Evolutionary conservation across 2,113 vertebrate genomes (phyloP), one percentile per base, ranked within the genome.

Genomic region (Hippoglossus stenolepis): DNA sequence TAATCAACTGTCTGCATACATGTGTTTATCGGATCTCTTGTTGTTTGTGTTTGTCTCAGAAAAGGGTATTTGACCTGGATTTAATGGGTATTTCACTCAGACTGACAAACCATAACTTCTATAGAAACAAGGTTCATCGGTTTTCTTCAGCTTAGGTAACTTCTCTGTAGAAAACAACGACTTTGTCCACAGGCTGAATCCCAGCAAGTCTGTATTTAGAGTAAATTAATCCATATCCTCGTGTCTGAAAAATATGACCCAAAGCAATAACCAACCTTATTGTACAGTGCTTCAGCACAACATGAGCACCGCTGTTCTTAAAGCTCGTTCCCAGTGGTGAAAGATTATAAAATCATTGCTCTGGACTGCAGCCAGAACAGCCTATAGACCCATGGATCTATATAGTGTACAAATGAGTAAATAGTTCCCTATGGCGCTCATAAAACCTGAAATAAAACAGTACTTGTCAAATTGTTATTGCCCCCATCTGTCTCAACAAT

Each of bases 231-330:
- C 72, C 53, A 69, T 70, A 70, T 69, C 45, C 28, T 38, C 63
- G 35, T 49, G 14, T 47, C 28, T 63, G 35, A 69, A 62, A 69
- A 2, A 2, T 49, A 35, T 70, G 20, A 47, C 67, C 75, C 66
- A 79, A 70, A 67, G 72, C 65, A 66, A 73, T 82, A 82, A 79
- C 70, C 1, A 0, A 69, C 43, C 21, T 62, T 73, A 65, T 75
- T 82, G 23, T 72, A 14, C 57, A 58, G 74, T 21, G 40, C 66
- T 67, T 77, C 75, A 84, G 75, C 79, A 61, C 64, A 75, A 73
- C 31, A 72, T 73, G 28, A 65, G 45, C 69, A 45, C 56, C 2
- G 24, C 54, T 69, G 45, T 66, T 63, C 31, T 59, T 77, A 63
- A 77, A 75, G 54, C 73, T 66, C 1, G 0, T 43, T 76, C 73